Percentiles rank a stretch among this genome's conserved stretches.
Conservation (phyloP, 2,888 invertebrate species). For the Polymixis flavicincta region DNA sequence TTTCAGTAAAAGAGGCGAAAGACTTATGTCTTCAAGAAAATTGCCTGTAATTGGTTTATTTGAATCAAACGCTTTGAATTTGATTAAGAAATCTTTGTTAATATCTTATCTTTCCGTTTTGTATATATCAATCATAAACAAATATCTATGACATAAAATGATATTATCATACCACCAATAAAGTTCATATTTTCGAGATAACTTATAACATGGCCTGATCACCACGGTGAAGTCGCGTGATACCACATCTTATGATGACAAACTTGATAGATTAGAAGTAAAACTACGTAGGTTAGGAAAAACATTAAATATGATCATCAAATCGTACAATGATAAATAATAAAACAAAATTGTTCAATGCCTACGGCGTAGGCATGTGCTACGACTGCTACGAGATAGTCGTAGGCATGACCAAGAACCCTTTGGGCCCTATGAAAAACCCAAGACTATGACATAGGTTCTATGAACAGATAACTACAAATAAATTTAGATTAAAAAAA, state of each 20-base stretch:
- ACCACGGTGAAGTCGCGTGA: slow-evolving; percentile 18
- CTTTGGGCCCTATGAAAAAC: neutral
- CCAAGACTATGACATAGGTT: neutral
- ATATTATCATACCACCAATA: slow-evolving; percentile 4
- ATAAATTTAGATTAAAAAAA: neutral
- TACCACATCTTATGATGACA: slow-evolving; percentile 17
- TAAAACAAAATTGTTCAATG: neutral
- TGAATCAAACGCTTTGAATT: too few species aligned
- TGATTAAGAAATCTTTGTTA: neutral
- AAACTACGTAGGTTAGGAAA: slow-evolving; percentile 24
- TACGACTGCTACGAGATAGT: slow-evolving; percentile 28
- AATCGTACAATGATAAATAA: neutral
- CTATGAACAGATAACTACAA: neutral
- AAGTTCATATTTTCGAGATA: slow-evolving; percentile 31
- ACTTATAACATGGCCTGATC: slow-evolving; percentile 23
- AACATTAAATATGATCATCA: slow-evolving; percentile 6
- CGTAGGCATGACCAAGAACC: slow-evolving; percentile 17
- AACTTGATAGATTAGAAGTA: slow-evolving; percentile 26
- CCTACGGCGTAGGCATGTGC: slow-evolving; percentile 46
- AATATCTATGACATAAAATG: neutral
- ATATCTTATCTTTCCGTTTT: neutral
- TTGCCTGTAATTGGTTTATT: too few species aligned
- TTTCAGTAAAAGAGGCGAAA: too few species aligned
- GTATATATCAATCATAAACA: neutral
- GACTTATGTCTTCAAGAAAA: too few species aligned